Evolutionary conservation across 2,113 vertebrate species (phyloP).

Genomic region (Vimba vimba): DNA sequence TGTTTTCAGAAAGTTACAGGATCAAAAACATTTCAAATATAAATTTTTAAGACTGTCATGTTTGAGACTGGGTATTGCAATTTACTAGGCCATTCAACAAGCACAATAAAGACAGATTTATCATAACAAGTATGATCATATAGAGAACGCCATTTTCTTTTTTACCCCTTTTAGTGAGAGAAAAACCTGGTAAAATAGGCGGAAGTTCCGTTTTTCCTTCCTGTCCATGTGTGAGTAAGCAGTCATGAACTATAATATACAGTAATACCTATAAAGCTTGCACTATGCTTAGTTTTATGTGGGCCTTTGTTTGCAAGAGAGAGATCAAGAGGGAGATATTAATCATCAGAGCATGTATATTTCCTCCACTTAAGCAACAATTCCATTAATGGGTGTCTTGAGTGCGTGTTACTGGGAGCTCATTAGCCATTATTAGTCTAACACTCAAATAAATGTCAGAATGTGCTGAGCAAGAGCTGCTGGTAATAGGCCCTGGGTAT

Average conservation of each 20-base stretch:
- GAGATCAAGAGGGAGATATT: slow-evolving; percentile 26
- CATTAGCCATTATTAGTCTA: slow-evolving; percentile 81
- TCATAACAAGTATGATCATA: slow-evolving; percentile 51
- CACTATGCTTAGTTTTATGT: not conserved
- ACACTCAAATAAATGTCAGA: slow-evolving; percentile 78
- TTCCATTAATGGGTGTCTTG: slow-evolving; percentile 70
- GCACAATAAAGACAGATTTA: slow-evolving; percentile 66
- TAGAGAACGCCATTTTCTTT: slow-evolving; percentile 42
- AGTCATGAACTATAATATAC: not conserved
- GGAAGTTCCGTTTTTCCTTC: not conserved
- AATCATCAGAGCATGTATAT: slow-evolving; percentile 53
- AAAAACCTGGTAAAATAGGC: slow-evolving; percentile 16
- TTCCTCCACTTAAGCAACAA: slow-evolving; percentile 51
- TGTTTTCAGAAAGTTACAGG: slow-evolving; percentile 80
- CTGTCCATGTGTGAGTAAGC: not conserved
- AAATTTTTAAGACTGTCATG: slow-evolving; percentile 78
- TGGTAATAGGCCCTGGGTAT: slow-evolving; percentile 73
- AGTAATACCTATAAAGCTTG: not conserved
- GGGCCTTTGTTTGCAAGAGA: not conserved
- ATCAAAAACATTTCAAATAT: slow-evolving; percentile 85
- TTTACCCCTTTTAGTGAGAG: slow-evolving; percentile 22
- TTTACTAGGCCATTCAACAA: slow-evolving; percentile 68
- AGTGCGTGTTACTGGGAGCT: slow-evolving; percentile 77
- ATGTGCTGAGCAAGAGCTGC: slow-evolving; percentile 74
- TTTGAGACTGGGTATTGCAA: slow-evolving; percentile 69